These are phyloP conservation scores for Atopsyche davidsoni DNA, from an alignment of 1,140 invertebrate genomes.

Conservation along the genomic window DNA sequence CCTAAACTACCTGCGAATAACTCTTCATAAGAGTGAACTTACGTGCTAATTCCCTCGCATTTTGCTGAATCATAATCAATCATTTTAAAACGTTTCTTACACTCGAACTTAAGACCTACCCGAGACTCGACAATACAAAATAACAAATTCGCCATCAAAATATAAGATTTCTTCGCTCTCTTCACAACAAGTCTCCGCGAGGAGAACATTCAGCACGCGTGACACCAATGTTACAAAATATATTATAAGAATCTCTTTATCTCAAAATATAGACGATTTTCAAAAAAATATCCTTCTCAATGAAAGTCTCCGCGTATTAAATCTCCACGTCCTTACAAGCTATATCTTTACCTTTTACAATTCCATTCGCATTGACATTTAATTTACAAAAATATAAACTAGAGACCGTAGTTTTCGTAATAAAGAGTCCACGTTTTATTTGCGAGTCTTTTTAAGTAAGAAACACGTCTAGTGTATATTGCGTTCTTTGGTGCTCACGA, in stretches of 20 bases:
- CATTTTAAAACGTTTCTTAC: conserved; percentile 29
- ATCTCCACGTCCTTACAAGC: not conserved
- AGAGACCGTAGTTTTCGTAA: conserved; percentile 7
- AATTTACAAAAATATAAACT: conserved; percentile 25
- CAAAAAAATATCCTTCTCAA: conserved; percentile 9
- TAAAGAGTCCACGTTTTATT: too few relatives aligned
- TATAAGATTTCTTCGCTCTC: conserved; percentile 17
- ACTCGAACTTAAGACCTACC: conserved; percentile 22
- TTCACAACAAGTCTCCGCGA: conserved; percentile 10
- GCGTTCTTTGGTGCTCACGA: conserved; percentile 9
- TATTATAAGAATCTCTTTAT: not conserved
- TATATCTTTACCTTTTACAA: conserved; percentile 16
- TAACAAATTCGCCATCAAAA: conserved; percentile 24
- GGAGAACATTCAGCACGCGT: too few relatives aligned
- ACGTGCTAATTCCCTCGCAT: conserved; percentile 44
- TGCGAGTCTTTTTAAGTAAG: conserved; percentile 9
- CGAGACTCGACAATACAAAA: conserved; percentile 25
- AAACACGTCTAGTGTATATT: conserved; percentile 22
- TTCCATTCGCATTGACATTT: conserved; percentile 26
- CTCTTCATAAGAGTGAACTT: conserved; percentile 52
- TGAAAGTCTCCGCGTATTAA: too few relatives aligned
- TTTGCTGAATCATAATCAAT: conserved; percentile 30
- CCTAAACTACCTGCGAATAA: conserved; percentile 51
- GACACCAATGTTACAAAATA: too few relatives aligned
- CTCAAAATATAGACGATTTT: conserved; percentile 1